Evolutionary conservation across 2,888 invertebrate genomes (phyloP).

Genomic region (Drosophila mercatorum): DNA sequence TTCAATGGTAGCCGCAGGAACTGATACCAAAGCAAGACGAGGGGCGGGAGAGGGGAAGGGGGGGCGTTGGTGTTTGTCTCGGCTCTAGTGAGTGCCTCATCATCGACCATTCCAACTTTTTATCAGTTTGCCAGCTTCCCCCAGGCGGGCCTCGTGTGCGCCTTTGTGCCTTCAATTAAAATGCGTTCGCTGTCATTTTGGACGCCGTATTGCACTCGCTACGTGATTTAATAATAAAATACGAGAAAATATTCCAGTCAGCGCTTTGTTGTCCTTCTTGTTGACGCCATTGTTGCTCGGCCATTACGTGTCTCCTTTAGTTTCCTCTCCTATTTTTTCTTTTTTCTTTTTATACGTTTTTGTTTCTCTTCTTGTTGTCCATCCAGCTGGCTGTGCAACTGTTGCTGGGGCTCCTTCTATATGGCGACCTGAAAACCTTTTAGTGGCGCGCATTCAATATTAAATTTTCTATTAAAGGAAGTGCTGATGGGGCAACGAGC

Average conservation of each 20-base stretch:
- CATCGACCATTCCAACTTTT: constrained; percentile 58
- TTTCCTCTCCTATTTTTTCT: constrained; percentile 9
- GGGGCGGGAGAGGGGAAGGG: not conserved
- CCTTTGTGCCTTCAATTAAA: constrained; percentile 70
- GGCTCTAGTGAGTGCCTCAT: constrained; percentile 54
- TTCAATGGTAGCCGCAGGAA: constrained; percentile 36
- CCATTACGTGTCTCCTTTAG: constrained; percentile 73
- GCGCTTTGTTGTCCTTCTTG: constrained; percentile 64
- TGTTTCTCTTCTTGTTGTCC: not conserved
- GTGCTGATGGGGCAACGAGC: constrained; percentile 2
- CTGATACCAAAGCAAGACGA: constrained; percentile 1
- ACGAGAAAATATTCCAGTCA: constrained; percentile 74
- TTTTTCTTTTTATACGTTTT: not conserved
- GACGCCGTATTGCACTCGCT: constrained; percentile 78
- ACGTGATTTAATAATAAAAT: constrained; percentile 80
- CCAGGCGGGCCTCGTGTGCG: constrained; percentile 17
- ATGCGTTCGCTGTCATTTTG: constrained; percentile 80
- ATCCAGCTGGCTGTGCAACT: constrained; percentile 54
- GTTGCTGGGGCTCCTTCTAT: constrained; percentile 51
- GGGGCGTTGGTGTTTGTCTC: constrained; percentile 17
- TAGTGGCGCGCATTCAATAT: constrained; percentile 18
- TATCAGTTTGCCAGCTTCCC: constrained; percentile 37
- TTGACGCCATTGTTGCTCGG: constrained; percentile 52
- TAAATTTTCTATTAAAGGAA: constrained; percentile 33
- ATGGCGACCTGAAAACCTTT: constrained; percentile 1